Conservation (phyloP, 2,797 vertebrate species). For the Gymnothorax reevesii region DNA sequence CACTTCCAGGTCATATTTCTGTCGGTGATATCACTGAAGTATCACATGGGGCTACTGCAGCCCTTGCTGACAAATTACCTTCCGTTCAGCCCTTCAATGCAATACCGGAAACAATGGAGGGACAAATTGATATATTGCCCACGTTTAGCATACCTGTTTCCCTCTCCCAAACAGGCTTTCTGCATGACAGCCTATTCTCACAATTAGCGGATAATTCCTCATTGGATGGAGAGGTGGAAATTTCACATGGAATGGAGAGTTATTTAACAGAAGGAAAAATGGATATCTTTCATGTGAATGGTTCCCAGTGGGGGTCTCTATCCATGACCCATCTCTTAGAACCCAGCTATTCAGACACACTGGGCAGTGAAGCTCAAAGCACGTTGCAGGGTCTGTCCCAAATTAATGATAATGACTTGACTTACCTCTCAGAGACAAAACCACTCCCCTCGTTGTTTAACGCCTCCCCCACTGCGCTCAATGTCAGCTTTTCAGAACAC, state of each 20-base stretch:
- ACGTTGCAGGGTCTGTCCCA: neutral
- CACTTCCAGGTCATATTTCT: constrained; percentile 40
- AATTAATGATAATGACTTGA: constrained; percentile 20
- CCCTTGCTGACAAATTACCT: constrained; percentile 36
- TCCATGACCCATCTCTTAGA: neutral
- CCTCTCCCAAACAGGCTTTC: constrained; percentile 12
- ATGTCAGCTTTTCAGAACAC: neutral
- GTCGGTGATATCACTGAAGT: constrained; percentile 35
- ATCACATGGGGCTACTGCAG: neutral
- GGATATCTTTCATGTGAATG: constrained; percentile 3
- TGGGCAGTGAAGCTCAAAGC: constrained; percentile 16
- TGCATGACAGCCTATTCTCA: neutral
- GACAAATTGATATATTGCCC: constrained; percentile 23
- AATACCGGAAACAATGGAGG: constrained; percentile 35
- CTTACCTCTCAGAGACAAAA: constrained; percentile 23
- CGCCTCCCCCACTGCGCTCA: neutral
- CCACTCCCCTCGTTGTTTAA: constrained; percentile 7
- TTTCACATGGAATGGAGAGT: neutral
- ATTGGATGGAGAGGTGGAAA: neutral
- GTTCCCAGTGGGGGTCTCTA: constrained; percentile 1
- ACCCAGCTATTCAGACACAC: neutral
- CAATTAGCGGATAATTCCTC: neutral
- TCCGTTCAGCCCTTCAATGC: constrained; percentile 42
- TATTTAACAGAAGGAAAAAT: constrained; percentile 9
- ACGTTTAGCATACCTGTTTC: constrained; percentile 22